A percentile compares a stretch with the other conserved stretches of the same genome.
Evolutionary conservation across 2,888 invertebrate genomes (phyloP).

Genomic region (Cremastinae sp.): DNA sequence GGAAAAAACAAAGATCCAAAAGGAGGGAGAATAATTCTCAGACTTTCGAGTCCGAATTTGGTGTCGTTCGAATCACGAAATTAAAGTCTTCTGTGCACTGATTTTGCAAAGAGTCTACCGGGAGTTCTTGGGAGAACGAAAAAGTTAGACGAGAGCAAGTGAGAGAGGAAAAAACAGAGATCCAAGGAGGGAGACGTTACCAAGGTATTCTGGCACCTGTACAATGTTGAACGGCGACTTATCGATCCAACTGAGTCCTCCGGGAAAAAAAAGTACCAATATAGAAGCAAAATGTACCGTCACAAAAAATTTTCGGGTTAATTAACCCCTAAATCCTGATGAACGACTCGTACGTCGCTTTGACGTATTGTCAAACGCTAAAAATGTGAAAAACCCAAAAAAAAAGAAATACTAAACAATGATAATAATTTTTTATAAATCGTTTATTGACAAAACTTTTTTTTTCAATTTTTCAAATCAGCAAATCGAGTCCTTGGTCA

Average conservation of each 20-base stretch:
- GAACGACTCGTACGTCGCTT: neutral
- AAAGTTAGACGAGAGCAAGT: conserved; percentile 16
- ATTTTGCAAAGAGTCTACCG: conserved; percentile 18
- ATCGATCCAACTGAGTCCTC: conserved; percentile 56
- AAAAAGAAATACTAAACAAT: no score
- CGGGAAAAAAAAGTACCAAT: conserved; percentile 16
- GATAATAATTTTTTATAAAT: no score
- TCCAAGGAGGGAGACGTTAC: conserved; percentile 60
- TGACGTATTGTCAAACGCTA: conserved; percentile 5
- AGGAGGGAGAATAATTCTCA: conserved; percentile 53
- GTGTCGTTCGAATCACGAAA: conserved; percentile 33
- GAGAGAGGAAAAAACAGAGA: conserved; percentile 27
- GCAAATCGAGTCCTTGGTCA: no score
- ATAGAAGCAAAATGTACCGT: conserved; percentile 6
- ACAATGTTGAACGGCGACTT: conserved; percentile 59
- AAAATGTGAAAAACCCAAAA: no score
- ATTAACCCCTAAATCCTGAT: conserved; percentile 25
- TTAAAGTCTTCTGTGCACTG: conserved; percentile 37
- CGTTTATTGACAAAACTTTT: no score
- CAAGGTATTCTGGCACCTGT: conserved; percentile 64
- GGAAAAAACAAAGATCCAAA: conserved; percentile 31
- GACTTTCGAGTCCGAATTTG: no score
- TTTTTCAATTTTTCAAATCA: no score
- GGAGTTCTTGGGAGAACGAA: conserved; percentile 22
- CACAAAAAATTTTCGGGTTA: conserved; percentile 35